These are phyloP conservation scores for Drosophila merina DNA, from an alignment of 2,888 invertebrate species.

Conservation along the genomic window DNA sequence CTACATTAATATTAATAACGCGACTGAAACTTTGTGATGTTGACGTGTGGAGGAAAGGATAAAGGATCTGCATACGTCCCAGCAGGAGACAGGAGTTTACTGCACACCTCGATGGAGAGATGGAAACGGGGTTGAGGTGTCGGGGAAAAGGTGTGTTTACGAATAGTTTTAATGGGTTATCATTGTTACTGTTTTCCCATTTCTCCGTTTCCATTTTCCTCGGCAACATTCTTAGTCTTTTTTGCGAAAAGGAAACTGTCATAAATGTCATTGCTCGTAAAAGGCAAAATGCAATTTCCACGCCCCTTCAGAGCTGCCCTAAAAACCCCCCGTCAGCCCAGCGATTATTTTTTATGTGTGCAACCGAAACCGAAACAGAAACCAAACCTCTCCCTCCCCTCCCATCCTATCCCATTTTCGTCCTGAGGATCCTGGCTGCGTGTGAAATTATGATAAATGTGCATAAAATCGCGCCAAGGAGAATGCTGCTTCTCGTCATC, in stretches of 20 bases:
- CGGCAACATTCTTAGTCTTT: constrained; percentile 9
- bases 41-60: constrained; percentile 55
- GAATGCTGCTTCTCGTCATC: constrained; percentile 47
- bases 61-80: constrained; percentile 52
- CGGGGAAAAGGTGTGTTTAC: constrained; percentile 62
- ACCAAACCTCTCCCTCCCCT: constrained; percentile 36
- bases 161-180: constrained; percentile 80
- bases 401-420: constrained; percentile 47
- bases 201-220: constrained; percentile 9
- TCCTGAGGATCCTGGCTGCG: constrained; percentile 62
- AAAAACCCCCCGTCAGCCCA: constrained; percentile 43
- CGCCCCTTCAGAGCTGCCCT: constrained; percentile 40
- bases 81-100: constrained; percentile 46
- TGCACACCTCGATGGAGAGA: neutral
- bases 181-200: constrained; percentile 56
- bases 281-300: constrained; percentile 76
- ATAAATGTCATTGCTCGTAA: constrained; percentile 75
- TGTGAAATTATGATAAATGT: constrained; percentile 80
- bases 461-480: constrained; percentile 73
- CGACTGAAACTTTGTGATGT: constrained; percentile 66
- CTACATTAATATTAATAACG: constrained; percentile 78
- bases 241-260: constrained; percentile 50
- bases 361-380: constrained; percentile 54
- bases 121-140: neutral
- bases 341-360: constrained; percentile 75